phyloP scores from a whole-genome alignment of 2,113 vertebrate species.

The Callorhinus ursinus region DNA sequence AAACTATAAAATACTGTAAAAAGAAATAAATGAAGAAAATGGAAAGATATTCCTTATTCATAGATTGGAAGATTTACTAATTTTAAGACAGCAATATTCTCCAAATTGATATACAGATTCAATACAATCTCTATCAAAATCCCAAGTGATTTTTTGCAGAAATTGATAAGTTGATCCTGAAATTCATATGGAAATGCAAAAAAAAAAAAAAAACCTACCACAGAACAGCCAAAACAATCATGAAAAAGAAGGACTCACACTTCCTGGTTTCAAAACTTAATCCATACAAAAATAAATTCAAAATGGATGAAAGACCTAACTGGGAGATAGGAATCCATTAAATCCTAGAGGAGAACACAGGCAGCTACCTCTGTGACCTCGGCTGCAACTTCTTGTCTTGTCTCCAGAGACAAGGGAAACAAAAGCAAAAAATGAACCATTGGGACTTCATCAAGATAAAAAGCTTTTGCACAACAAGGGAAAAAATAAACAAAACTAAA shows the following conservation, averaged over 20 bases:
- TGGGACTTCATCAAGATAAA: no score
- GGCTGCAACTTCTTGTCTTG: neutral
- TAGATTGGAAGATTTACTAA: neutral
- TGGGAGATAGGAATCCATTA: neutral
- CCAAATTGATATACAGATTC: neutral
- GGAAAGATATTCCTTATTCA: neutral
- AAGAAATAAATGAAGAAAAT: neutral
- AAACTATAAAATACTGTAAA: neutral
- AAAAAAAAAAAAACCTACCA: neutral
- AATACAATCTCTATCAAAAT: neutral
- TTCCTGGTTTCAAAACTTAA: neutral
- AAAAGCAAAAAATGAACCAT: neutral
- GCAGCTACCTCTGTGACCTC: neutral
- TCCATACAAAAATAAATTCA: neutral
- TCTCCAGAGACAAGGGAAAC: neutral
- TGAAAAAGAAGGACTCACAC: neutral
- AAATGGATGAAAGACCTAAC: neutral
- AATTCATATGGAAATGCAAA: neutral
- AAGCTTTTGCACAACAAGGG: neutral
- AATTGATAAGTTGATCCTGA: neutral
- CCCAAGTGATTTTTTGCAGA: neutral
- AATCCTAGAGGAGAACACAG: neutral
- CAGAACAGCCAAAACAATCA: neutral
- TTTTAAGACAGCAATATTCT: neutral
- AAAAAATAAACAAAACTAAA: neutral